Evolutionary conservation across 2,888 invertebrate genomes (phyloP).

Genomic region (Polyommatus iphigenia): DNA sequence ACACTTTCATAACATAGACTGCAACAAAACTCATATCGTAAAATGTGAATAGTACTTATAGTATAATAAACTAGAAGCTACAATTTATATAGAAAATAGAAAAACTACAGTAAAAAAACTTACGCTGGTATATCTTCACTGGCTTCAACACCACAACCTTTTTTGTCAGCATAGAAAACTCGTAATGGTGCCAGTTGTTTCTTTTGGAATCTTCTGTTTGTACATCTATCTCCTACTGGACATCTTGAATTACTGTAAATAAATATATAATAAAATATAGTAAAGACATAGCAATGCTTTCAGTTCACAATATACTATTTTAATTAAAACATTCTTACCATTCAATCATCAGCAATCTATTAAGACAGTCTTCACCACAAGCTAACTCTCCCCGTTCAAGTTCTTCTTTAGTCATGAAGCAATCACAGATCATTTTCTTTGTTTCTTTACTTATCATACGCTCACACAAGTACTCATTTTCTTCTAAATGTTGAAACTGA

Average conservation of each 20-base stretch:
- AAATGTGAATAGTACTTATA: not conserved
- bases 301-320: slow-evolving; percentile 24
- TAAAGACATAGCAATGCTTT: not conserved
- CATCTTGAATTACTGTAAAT: slow-evolving; percentile 92
- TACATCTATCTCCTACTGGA: slow-evolving; percentile 93
- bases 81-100: not conserved
- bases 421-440: slow-evolving; percentile 97
- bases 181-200: slow-evolving; percentile 90
- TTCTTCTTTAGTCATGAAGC: slow-evolving; percentile 94
- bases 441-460: slow-evolving; percentile 94
- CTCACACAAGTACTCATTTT: slow-evolving; percentile 92
- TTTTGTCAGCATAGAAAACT: slow-evolving; percentile 94
- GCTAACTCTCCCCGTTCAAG: slow-evolving; percentile 89
- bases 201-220: slow-evolving; percentile 96
- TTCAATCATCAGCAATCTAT: slow-evolving; percentile 98
- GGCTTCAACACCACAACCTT: slow-evolving; percentile 96
- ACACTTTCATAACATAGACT: not conserved
- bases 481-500: slow-evolving; percentile 89
- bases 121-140: slow-evolving; percentile 85
- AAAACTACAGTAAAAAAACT: slow-evolving; percentile 45
- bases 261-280: not conserved
- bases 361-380: slow-evolving; percentile 97
- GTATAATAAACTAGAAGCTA: too few species aligned
- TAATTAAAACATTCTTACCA: slow-evolving; percentile 82
- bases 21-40: not conserved